A percentile compares a stretch with the other conserved stretches of the same genome.
These are phyloP conservation scores for Erpobdella octoculata DNA, from an alignment of 2,888 invertebrate genomes.

Conservation along the genomic window DNA sequence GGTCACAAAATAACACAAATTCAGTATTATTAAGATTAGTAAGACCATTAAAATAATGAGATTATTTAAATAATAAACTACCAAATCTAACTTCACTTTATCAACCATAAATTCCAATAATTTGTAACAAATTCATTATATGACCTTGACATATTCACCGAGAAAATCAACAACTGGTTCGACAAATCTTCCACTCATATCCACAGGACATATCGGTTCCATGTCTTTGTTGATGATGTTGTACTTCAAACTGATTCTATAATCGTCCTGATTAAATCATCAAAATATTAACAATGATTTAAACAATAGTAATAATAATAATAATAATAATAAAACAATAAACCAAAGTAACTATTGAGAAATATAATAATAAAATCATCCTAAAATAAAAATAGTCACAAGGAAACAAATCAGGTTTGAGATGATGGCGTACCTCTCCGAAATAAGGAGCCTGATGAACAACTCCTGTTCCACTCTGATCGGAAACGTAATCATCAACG, in stretches of 20 bases:
- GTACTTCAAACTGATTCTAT: constrained; percentile 61
- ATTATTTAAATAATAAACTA: too few relatives aligned
- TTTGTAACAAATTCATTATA: neutral
- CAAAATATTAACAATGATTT: too few relatives aligned
- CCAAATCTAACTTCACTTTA: too few relatives aligned
- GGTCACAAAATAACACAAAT: neutral
- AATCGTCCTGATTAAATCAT: constrained; percentile 72
- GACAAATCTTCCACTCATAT: constrained; percentile 78
- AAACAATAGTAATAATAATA: too few relatives aligned
- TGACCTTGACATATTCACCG: constrained; percentile 78
- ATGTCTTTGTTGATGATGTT: constrained; percentile 76
- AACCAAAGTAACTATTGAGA: too few relatives aligned
- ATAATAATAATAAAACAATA: too few relatives aligned
- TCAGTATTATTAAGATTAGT: too few relatives aligned
- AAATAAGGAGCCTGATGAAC: constrained; percentile 98
- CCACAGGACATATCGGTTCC: constrained; percentile 81
- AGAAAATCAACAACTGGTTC: constrained; percentile 75
- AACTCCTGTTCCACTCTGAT: constrained; percentile 91
- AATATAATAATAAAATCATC: too few relatives aligned
- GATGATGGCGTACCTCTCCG: constrained; percentile 61
- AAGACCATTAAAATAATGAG: too few relatives aligned
- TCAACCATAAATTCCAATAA: too few relatives aligned
- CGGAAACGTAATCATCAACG: constrained; percentile 82
- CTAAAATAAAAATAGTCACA: neutral
- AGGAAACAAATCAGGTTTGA: neutral